A percentile compares a stretch with the other conserved stretches of the same genome.
These are phyloP conservation scores for Elanus axillaris DNA, from an alignment of 2,113 vertebrate genomes.

Conservation along the genomic window DNA sequence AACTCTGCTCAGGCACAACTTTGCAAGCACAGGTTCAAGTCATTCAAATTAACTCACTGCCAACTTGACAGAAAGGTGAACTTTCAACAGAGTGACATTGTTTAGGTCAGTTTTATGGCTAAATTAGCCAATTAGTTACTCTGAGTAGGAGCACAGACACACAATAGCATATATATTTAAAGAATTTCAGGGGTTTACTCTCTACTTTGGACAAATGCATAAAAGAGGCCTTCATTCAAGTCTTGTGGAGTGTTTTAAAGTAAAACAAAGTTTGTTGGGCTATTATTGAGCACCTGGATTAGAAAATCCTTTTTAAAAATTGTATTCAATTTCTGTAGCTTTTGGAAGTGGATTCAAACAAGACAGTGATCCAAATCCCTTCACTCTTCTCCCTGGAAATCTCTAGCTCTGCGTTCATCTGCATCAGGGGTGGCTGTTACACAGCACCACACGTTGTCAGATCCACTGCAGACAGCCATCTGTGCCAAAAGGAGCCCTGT, in stretches of 20 bases:
- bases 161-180: background rate
- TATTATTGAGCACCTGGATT: background rate
- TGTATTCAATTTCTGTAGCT: background rate
- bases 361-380: background rate
- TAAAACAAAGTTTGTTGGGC: background rate
- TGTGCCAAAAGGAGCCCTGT: background rate
- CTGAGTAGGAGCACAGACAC: background rate
- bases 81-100: background rate
- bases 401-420: background rate
- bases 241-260: background rate
- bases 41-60: background rate
- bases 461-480: background rate
- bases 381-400: background rate
- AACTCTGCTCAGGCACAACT: background rate
- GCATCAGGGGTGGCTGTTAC: background rate
- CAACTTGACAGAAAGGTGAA: slow-evolving; percentile 16
- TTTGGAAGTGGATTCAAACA: background rate
- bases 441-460: background rate
- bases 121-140: slow-evolving; percentile 27
- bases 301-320: background rate
- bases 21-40: slow-evolving; percentile 14
- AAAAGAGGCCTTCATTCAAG: background rate
- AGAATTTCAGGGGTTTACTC: background rate
- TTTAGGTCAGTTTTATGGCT: background rate
- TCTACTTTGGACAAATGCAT: background rate